Conservation (phyloP, 2,797 vertebrate species). For the Silurus lanzhouensis region DNA sequence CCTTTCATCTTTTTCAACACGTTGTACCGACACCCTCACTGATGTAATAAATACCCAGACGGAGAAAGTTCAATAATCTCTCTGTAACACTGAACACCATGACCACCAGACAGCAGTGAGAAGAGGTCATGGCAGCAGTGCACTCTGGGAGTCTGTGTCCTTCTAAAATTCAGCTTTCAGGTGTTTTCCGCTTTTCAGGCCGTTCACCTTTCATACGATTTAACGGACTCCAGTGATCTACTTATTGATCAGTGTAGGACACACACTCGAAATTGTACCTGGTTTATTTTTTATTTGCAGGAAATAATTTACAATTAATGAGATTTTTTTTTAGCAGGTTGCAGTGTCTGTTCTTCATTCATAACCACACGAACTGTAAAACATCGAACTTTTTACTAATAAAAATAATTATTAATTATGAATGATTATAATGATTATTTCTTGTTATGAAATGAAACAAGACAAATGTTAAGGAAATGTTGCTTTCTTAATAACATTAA, state of each 20-base stretch:
- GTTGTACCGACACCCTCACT: not conserved
- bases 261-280: too few relatives aligned
- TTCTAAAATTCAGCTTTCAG: constrained; percentile 30
- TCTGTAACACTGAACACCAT: constrained; percentile 16
- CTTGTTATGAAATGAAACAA: too few relatives aligned
- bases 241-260: not conserved
- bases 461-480: too few relatives aligned
- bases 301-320: not conserved
- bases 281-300: not conserved
- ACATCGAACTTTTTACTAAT: too few relatives aligned
- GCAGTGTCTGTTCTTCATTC: too few relatives aligned
- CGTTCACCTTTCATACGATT: not conserved
- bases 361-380: not conserved
- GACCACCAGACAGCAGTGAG: not conserved
- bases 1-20: not conserved
- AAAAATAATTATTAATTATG: too few relatives aligned
- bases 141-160: constrained; percentile 38
- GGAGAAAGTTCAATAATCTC: not conserved
- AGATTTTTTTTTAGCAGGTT: not conserved
- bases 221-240: not conserved
- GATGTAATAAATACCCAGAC: constrained; percentile 6
- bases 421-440: too few relatives aligned
- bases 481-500: not conserved
- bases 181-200: not conserved
- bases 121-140: not conserved